These are phyloP conservation scores for Arenaria interpres DNA, from an alignment of 2,113 vertebrate species.

Conservation along the genomic window DNA sequence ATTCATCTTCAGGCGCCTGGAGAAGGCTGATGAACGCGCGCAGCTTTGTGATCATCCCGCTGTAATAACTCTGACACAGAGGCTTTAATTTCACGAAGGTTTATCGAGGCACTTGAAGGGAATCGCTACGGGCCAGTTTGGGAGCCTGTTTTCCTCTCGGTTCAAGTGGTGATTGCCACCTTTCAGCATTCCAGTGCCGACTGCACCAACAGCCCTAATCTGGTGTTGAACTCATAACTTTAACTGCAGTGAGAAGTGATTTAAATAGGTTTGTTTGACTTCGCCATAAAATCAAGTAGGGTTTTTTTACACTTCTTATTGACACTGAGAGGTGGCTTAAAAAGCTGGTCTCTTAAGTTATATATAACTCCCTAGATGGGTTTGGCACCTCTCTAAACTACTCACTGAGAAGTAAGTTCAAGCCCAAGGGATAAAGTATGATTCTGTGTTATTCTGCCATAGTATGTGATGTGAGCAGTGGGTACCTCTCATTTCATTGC, in stretches of 20 bases:
- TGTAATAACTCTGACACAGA: background rate
- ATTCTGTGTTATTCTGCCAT: background rate
- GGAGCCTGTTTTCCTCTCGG: background rate
- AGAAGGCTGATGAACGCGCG: background rate
- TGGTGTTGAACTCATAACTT: background rate
- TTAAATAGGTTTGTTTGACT: background rate
- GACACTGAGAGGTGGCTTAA: background rate
- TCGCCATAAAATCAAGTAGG: background rate
- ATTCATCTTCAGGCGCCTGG: slow-evolving; percentile 13
- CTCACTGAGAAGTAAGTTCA: background rate
- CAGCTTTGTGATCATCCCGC: background rate
- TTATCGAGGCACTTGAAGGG: background rate
- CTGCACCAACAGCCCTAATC: background rate
- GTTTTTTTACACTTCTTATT: background rate
- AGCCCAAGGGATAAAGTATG: background rate
- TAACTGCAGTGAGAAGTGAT: background rate
- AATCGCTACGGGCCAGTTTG: background rate
- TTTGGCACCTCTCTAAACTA: background rate
- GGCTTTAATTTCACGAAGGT: slow-evolving; percentile 7
- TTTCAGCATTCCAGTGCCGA: background rate
- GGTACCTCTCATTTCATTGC: background rate
- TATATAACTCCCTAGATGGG: too few species aligned
- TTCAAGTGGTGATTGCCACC: background rate
- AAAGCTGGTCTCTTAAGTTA: background rate
- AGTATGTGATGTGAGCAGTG: background rate